phyloP scores from a whole-genome alignment of 1,140 invertebrate genomes.

The Trissolcus basalis region DNA sequence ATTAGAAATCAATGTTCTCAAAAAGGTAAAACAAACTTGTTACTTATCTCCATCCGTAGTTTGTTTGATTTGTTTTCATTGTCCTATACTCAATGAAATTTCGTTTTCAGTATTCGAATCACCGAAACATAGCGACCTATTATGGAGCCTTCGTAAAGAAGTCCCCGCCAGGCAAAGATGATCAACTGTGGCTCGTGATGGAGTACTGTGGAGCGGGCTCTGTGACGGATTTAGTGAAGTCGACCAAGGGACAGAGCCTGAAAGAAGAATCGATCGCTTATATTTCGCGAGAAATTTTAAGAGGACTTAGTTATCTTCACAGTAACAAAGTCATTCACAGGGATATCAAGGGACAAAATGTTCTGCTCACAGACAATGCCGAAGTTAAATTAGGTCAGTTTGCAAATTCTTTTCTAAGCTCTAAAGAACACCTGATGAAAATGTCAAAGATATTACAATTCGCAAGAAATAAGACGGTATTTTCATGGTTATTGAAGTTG shows the following conservation, averaged over 20 bases:
- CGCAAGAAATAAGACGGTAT: too few relatives aligned
- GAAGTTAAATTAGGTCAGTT: slow-evolving; percentile 95
- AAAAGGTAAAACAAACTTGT: slow-evolving; percentile 79
- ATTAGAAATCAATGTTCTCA: slow-evolving; percentile 99
- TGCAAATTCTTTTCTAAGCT: too few relatives aligned
- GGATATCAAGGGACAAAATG: slow-evolving; percentile 99
- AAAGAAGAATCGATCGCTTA: slow-evolving; percentile 99
- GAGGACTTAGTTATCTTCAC: slow-evolving; percentile 98
- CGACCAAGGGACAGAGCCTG: slow-evolving; percentile 96
- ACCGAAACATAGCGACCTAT: slow-evolving; percentile 99
- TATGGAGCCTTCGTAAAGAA: slow-evolving; percentile 99
- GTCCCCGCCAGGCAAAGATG: slow-evolving; percentile 98
- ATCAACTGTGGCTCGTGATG: slow-evolving; percentile 99
- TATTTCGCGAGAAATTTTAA: slow-evolving; percentile 97
- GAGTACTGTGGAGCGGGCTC: slow-evolving; percentile 99
- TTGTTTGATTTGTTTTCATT: not conserved
- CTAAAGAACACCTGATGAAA: too few relatives aligned
- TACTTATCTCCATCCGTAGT: slow-evolving; percentile 2
- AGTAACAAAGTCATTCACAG: slow-evolving; percentile 99
- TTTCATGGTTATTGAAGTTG: too few relatives aligned
- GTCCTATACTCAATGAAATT: not conserved
- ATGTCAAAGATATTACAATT: too few relatives aligned
- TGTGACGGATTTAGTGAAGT: slow-evolving; percentile 99
- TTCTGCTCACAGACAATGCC: slow-evolving; percentile 98
- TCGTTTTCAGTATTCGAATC: slow-evolving; percentile 91